Evolutionary conservation across 1,140 invertebrate species (phyloP).

Genomic region (Ruditapes philippinarum): DNA sequence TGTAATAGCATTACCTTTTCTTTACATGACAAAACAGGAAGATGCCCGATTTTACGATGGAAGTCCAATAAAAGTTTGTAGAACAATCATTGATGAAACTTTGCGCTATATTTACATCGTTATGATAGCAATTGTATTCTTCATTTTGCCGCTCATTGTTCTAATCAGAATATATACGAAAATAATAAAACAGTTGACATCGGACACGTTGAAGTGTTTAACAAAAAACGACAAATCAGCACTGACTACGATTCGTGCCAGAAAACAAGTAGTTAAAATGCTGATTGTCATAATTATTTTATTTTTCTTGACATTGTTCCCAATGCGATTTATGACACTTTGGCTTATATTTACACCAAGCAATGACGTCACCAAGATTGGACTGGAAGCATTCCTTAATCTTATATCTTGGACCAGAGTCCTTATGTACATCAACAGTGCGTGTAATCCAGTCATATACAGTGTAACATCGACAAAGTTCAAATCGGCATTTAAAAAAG

Average conservation of each 20-base stretch:
- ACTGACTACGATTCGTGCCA: not conserved
- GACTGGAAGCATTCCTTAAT: constrained; percentile 93
- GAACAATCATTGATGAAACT: constrained; percentile 13
- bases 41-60: too few relatives aligned
- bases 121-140: constrained; percentile 54
- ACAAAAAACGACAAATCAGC: not conserved
- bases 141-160: constrained; percentile 69
- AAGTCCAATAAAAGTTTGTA: constrained; percentile 64
- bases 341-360: too few relatives aligned
- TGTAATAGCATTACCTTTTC: constrained; percentile 66
- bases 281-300: constrained; percentile 95
- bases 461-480: constrained; percentile 82
- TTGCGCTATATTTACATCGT: constrained; percentile 62
- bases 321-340: constrained; percentile 94
- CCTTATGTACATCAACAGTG: constrained; percentile 81
- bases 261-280: too few relatives aligned
- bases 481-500: constrained; percentile 71
- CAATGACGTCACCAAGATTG: constrained; percentile 90
- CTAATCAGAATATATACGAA: constrained; percentile 70
- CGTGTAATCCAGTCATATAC: constrained; percentile 82
- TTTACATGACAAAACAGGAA: constrained; percentile 59
- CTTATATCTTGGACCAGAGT: constrained; percentile 92
- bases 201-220: not conserved
- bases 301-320: constrained; percentile 96
- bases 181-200: constrained; percentile 66